Conservation (phyloP, 2,888 invertebrate species). For the Folsomia manolachei region DNA sequence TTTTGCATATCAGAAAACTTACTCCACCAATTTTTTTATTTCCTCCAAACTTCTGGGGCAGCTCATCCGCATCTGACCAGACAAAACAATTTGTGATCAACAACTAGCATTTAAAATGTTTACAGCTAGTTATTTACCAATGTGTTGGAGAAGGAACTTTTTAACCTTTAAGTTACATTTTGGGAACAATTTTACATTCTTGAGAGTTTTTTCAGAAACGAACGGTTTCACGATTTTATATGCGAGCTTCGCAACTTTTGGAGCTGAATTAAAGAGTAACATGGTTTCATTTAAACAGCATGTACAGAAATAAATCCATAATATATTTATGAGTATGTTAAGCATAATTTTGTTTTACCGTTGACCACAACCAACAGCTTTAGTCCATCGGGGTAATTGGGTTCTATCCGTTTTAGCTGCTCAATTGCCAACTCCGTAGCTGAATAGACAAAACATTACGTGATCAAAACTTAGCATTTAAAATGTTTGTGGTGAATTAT, state of each 20-base stretch:
- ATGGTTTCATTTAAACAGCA: neutral
- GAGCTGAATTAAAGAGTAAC: constrained; percentile 28
- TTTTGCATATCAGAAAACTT: constrained; percentile 1
- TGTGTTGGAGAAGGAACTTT: constrained; percentile 42
- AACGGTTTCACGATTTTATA: constrained; percentile 48
- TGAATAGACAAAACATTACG: constrained; percentile 2
- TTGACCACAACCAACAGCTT: constrained; percentile 46
- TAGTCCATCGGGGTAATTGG: constrained; percentile 42
- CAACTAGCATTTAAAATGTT: too few species aligned
- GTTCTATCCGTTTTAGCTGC: constrained; percentile 39
- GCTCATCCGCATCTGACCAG: constrained; percentile 42
- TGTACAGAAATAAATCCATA: neutral
- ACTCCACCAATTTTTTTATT: constrained; percentile 42
- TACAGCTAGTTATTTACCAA: too few species aligned
- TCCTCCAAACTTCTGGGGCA: constrained; percentile 47
- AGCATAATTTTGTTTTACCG: constrained; percentile 27
- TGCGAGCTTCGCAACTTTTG: constrained; percentile 47
- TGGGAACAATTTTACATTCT: constrained; percentile 46
- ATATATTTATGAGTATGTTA: too few species aligned
- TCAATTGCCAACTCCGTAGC: constrained; percentile 47
- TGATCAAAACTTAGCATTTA: neutral
- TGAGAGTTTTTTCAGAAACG: constrained; percentile 41
- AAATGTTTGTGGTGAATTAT: neutral
- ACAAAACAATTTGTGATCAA: too few species aligned
- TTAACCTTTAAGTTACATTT: constrained; percentile 45